Conservation (phyloP, 2,888 invertebrate species). For the Seira ritae region DNA sequence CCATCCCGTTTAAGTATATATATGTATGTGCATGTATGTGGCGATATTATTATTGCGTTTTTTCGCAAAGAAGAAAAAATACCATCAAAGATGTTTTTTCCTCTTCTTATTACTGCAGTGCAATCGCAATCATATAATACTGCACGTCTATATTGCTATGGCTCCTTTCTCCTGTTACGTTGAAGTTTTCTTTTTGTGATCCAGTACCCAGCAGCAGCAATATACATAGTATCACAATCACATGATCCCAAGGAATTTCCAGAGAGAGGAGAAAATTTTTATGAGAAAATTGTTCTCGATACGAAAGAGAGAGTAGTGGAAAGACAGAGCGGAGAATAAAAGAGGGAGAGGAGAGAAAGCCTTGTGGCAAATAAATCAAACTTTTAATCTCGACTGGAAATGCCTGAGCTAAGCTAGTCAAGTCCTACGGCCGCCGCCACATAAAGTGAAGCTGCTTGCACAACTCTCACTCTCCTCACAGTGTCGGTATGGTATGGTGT, state of each 20-base stretch:
- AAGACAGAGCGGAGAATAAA: conserved; percentile 55
- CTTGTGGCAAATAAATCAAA: conserved; percentile 72
- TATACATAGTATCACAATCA: no score
- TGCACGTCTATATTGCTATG: no score
- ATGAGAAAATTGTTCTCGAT: conserved; percentile 23
- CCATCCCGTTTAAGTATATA: background rate
- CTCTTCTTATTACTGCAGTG: no score
- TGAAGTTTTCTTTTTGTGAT: no score
- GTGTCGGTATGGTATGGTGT: no score
- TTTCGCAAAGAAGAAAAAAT: conserved; percentile 14
- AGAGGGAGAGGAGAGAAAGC: conserved; percentile 62
- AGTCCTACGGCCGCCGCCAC: conserved; percentile 38
- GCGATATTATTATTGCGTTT: conserved; percentile 62
- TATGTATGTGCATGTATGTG: conserved; percentile 43
- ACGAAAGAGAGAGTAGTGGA: conserved; percentile 33
- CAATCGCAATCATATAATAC: no score
- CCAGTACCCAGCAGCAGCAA: no score
- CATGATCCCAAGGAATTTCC: no score
- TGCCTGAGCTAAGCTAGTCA: conserved; percentile 72
- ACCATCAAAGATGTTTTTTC: background rate
- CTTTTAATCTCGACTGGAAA: conserved; percentile 73
- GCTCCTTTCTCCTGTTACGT: no score
- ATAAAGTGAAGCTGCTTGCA: conserved; percentile 13
- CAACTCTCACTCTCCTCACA: no score
- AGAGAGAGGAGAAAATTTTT: background rate